Evolutionary conservation across 2,113 vertebrate genomes (phyloP).

Genomic region (Drymodes brunneopygia): DNA sequence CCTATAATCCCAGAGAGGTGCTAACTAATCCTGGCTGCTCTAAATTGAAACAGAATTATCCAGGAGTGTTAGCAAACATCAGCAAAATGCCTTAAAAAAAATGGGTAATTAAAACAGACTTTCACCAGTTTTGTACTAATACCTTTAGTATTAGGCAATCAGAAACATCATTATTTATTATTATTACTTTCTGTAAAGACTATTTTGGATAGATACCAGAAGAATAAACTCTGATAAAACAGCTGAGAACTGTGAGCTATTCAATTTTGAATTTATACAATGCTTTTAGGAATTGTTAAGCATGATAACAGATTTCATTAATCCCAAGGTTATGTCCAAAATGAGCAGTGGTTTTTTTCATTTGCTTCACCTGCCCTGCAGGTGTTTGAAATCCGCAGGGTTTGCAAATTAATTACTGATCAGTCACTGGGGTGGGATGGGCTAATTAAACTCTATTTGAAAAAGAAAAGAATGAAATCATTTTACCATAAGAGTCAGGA

Average conservation of each 20-base stretch:
- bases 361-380: constrained; percentile 12
- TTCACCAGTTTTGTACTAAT: background rate
- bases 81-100: background rate
- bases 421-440: background rate
- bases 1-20: background rate
- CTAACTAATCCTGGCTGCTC: background rate
- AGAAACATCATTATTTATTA: background rate
- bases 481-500: background rate
- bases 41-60: background rate
- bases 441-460: background rate
- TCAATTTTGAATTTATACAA: background rate
- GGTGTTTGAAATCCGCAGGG: constrained; percentile 3
- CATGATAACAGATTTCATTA: background rate
- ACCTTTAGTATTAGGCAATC: background rate
- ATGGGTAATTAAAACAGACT: background rate
- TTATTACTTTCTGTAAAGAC: background rate
- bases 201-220: background rate
- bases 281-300: background rate
- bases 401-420: constrained; percentile 14
- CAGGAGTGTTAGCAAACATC: background rate
- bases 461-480: background rate
- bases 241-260: background rate
- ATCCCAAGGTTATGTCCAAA: background rate
- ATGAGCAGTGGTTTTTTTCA: background rate
- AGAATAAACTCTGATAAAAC: background rate